These are phyloP conservation scores for Petrolisthes cinctipes DNA, from an alignment of 2,888 invertebrate genomes.

Conservation along the genomic window DNA sequence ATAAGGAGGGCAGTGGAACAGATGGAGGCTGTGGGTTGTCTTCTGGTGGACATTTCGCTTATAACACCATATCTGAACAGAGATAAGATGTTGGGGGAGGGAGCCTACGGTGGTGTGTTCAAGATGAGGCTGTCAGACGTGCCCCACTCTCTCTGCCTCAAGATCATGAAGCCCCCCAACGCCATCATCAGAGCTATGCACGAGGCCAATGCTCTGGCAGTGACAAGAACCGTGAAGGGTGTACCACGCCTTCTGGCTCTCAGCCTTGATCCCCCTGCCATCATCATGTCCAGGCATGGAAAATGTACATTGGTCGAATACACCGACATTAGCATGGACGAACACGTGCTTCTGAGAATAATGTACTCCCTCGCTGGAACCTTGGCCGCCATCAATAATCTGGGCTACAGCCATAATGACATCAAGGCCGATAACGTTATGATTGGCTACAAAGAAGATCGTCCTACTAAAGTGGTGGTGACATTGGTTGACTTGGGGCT, in stretches of 20 bases:
- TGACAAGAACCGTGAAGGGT: neutral
- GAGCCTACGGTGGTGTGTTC: constrained; percentile 12
- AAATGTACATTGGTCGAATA: neutral
- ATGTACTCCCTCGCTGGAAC: neutral
- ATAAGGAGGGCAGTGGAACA: no score
- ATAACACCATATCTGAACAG: neutral
- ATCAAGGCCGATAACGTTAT: constrained; percentile 22
- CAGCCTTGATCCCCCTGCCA: constrained; percentile 9
- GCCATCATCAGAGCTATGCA: neutral
- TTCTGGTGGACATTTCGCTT: no score
- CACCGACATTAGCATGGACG: neutral
- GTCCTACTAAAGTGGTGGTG: neutral
- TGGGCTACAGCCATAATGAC: constrained; percentile 12
- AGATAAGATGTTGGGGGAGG: neutral
- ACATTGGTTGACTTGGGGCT: constrained; percentile 25
- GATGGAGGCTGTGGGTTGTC: no score
- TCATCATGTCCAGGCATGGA: constrained; percentile 28
- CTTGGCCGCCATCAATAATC: neutral
- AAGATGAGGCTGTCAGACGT: constrained; percentile 10
- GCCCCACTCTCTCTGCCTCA: neutral
- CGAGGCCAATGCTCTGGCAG: neutral
- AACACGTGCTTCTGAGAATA: neutral
- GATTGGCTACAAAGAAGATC: neutral
- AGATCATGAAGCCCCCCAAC: neutral
- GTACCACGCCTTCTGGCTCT: constrained; percentile 9